Evolutionary conservation across 1,140 invertebrate species (phyloP), one percentile per base, ranked within the genome.

Genomic region (Dufourea novaeangliae): DNA sequence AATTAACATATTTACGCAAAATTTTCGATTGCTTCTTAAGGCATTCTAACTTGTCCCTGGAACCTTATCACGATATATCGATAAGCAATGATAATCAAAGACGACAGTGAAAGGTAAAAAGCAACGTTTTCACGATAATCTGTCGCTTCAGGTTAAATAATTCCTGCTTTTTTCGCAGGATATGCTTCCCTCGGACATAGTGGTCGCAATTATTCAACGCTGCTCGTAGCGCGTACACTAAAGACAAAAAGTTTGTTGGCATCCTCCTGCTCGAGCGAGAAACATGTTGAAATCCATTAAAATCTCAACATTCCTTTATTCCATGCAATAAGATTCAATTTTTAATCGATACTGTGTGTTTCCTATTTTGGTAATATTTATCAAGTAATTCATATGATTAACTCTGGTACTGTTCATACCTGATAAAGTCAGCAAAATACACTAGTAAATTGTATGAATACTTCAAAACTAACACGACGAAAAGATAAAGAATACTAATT

Each of bases 61-160:
- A 29, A 41, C 3, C 25, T 32, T 66, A 74, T 74, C 71, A 2
- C 11, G 17, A 39, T 2, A 39, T 2, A 12, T 5, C 25, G 62
- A 74, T 74, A 67, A 74, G 8, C 7, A 2, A 22, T 34, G 34
- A 32, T 50, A 63, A 59, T 63, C 12, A 10, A 6, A 62, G 29
- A 32, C 10, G 4, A 62, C n/a, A 44, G 0, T 5, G n/a, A 39
- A 25, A n/a, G 5, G 25, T 22, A 46, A 46, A 62, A n/a, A 1
- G 0, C 2, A 34, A 27, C n/a, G 22, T 20, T 4, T 20, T 25
- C 8, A 5, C 11, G 29, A 62, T 50, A 34, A 14, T 11, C 25
- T 7, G 34, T 1, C n/a, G 17, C 11, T 41, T 62, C n/a, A 59
- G 29, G 17, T 59, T 59, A 32, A 32, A 57, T 17, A 34, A 34